Conservation (phyloP, 1,140 invertebrate genomes). For the Acromyrmex heyeri region DNA sequence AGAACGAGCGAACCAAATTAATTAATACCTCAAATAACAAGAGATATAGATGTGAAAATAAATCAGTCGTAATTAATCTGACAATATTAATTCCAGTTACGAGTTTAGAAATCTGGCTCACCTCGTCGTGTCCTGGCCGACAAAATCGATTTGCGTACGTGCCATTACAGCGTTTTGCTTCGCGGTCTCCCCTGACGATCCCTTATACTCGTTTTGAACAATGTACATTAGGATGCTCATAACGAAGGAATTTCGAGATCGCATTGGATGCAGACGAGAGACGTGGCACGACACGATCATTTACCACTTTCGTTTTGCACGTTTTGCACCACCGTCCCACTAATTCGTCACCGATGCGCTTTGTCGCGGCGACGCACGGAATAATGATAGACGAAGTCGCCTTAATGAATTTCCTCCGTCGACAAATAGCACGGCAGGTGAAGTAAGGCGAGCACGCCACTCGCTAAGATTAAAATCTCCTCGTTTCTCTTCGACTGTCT, state of each 20-base stretch:
- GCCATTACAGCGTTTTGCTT: constrained; percentile 40
- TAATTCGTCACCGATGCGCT: constrained; percentile 25
- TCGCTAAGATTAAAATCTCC: constrained; percentile 51
- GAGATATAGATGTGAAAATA: background rate
- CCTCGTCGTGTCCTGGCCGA: constrained; percentile 8
- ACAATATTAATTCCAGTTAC: background rate
- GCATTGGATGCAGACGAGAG: background rate
- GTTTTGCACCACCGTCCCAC: background rate
- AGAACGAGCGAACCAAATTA: background rate
- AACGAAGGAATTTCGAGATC: constrained; percentile 6
- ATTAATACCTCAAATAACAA: background rate
- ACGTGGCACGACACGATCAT: constrained; percentile 1
- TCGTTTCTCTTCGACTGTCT: constrained; percentile 34
- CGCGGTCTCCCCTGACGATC: background rate
- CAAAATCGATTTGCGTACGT: constrained; percentile 38
- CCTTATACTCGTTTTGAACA: constrained; percentile 17
- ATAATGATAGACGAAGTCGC: constrained; percentile 23
- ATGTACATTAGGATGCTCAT: constrained; percentile 51
- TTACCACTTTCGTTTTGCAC: background rate
- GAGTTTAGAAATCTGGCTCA: constrained; percentile 30
- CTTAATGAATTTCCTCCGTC: constrained; percentile 50
- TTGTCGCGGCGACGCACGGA: background rate
- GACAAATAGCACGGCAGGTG: constrained; percentile 12
- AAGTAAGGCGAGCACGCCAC: constrained; percentile 1
- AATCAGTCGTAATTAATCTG: background rate